Conservation (phyloP, 2,113 vertebrate genomes). For the Microcebus ravelobensis region DNA sequence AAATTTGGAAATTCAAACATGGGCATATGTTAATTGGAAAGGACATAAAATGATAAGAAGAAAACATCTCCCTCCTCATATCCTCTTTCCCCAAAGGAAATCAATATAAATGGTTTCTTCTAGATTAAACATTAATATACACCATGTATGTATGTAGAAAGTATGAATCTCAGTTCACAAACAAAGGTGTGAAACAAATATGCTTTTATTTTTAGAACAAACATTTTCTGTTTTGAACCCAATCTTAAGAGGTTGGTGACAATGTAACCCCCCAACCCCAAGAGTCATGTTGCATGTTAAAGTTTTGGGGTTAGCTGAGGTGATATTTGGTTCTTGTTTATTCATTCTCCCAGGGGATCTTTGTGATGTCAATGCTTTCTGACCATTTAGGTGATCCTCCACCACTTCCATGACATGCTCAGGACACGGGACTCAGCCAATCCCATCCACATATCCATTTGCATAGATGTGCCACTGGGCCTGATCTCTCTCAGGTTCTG, state of each 20-base stretch:
- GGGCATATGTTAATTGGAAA: background rate
- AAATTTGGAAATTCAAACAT: background rate
- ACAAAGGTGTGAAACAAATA: background rate
- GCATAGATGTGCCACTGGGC: background rate
- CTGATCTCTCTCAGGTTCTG: background rate
- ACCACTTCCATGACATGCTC: background rate
- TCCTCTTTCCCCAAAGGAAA: background rate
- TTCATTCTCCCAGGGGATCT: background rate
- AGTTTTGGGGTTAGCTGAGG: background rate
- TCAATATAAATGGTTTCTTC: background rate
- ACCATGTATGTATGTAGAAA: background rate
- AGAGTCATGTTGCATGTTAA: background rate
- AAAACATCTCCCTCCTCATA: background rate
- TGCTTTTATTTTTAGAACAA: background rate
- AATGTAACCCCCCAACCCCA: background rate
- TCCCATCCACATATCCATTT: background rate
- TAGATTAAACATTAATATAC: background rate
- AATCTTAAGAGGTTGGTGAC: background rate
- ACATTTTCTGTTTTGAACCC: background rate
- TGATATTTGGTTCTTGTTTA: background rate
- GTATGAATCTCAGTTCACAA: background rate
- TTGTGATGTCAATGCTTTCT: background rate
- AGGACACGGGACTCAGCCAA: background rate
- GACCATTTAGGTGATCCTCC: background rate
- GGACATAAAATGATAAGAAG: background rate